These are phyloP conservation scores for Phymorhynchus buccinoides DNA, from an alignment of 1,140 invertebrate genomes.

Conservation along the genomic window DNA sequence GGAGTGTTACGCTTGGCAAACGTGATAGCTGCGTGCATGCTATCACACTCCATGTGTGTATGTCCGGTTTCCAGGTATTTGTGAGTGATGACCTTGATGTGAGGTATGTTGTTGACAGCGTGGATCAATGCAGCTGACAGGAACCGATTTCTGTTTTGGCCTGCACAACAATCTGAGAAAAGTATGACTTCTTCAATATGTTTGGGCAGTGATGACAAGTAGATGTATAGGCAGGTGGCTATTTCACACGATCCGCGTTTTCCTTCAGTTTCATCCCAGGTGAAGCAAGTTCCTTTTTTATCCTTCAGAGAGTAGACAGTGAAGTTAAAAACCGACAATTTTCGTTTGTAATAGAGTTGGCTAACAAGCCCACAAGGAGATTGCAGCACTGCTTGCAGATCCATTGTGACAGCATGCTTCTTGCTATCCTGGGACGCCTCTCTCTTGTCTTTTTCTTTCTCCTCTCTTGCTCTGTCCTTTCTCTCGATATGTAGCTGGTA, in stretches of 20 bases:
- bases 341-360: slow-evolving; percentile 58
- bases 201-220: neutral
- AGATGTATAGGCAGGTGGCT: slow-evolving; percentile 31
- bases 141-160: slow-evolving; percentile 46
- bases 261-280: slow-evolving; percentile 58
- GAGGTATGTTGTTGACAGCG: neutral
- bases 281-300: slow-evolving; percentile 49
- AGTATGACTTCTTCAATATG: slow-evolving; percentile 48
- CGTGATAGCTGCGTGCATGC: neutral
- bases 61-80: slow-evolving; percentile 57
- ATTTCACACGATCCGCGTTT: slow-evolving; percentile 47
- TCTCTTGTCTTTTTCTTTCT: neutral
- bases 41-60: slow-evolving; percentile 7
- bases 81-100: slow-evolving; percentile 40
- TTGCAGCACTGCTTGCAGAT: slow-evolving; percentile 51
- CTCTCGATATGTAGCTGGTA: neutral
- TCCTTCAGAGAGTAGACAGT: slow-evolving; percentile 48
- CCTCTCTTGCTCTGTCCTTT: neutral
- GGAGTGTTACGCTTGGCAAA: neutral
- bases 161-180: slow-evolving; percentile 64
- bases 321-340: slow-evolving; percentile 55
- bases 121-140: neutral
- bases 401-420: slow-evolving; percentile 34
- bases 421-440: neutral
- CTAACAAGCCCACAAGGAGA: slow-evolving; percentile 48